Evolutionary conservation across 2,888 invertebrate genomes (phyloP).

Genomic region (Epinotia ramella): DNA sequence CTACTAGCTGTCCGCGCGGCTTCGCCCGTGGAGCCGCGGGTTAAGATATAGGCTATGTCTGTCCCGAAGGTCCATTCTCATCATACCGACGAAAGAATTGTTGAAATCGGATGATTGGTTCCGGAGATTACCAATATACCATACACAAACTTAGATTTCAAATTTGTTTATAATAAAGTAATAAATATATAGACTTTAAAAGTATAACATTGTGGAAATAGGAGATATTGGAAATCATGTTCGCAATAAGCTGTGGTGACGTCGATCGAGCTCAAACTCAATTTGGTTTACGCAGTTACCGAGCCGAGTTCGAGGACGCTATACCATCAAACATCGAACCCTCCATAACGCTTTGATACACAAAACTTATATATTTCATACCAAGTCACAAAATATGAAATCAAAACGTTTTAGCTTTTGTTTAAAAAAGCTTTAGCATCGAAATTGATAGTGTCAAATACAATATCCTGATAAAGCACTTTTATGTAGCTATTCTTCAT

Average conservation of each 20-base stretch:
- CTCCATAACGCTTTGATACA: constrained; percentile 14
- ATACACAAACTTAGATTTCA: too few relatives aligned
- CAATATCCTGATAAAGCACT: neutral
- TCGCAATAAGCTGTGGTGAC: constrained; percentile 35
- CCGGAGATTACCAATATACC: too few relatives aligned
- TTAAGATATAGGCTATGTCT: too few relatives aligned
- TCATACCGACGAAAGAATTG: too few relatives aligned
- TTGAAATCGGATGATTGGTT: too few relatives aligned
- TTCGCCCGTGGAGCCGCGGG: too few relatives aligned
- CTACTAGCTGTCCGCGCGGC: neutral
- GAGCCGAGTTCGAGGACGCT: constrained; percentile 44
- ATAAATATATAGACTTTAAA: neutral
- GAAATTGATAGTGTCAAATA: neutral
- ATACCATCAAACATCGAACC: constrained; percentile 4
- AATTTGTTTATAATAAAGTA: too few relatives aligned
- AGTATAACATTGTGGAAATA: neutral
- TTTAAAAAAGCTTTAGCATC: neutral
- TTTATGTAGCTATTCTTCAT: neutral
- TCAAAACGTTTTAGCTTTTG: neutral
- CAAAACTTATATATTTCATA: constrained; percentile 9
- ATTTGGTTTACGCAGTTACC: constrained; percentile 65
- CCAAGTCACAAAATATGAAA: neutral
- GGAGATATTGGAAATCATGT: neutral
- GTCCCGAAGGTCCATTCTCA: too few relatives aligned
- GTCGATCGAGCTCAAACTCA: constrained; percentile 58